Conservation (phyloP, 2,113 vertebrate genomes). For the Tragelaphus strepsiceros region DNA sequence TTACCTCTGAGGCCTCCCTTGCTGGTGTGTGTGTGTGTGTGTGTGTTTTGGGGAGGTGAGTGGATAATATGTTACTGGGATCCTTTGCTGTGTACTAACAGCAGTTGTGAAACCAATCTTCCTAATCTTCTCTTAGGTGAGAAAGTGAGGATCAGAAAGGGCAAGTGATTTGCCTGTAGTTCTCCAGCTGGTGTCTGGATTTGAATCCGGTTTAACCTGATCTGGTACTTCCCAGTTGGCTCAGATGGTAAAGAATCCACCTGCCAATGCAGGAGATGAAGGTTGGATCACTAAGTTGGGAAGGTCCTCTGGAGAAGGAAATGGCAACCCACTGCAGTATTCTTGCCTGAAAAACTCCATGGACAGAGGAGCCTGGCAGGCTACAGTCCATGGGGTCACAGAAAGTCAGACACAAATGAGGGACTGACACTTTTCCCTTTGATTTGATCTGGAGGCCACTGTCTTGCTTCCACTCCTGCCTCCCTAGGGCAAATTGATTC, state of each 20-base stretch:
- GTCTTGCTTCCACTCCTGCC: background rate
- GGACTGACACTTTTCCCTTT: background rate
- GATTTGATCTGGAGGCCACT: background rate
- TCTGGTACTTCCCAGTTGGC: background rate
- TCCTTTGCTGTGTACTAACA: background rate
- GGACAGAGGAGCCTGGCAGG: background rate
- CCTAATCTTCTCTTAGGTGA: background rate
- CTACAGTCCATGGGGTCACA: background rate
- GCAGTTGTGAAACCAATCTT: background rate
- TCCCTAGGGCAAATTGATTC: background rate
- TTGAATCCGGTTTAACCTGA: background rate
- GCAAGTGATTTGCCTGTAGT: background rate
- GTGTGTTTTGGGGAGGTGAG: background rate
- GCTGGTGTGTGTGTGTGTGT: background rate
- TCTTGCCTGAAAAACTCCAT: background rate
- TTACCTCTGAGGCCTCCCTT: background rate
- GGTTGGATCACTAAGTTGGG: background rate
- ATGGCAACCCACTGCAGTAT: background rate
- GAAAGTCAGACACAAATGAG: rapidly evolving
- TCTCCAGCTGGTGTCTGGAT: background rate
- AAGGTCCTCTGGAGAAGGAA: background rate
- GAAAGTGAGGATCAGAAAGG: background rate
- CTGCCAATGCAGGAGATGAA: background rate
- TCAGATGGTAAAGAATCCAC: background rate
- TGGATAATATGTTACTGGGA: background rate